Conservation (phyloP, 2,113 vertebrate genomes). For the Epinephelus cyanopodus region DNA sequence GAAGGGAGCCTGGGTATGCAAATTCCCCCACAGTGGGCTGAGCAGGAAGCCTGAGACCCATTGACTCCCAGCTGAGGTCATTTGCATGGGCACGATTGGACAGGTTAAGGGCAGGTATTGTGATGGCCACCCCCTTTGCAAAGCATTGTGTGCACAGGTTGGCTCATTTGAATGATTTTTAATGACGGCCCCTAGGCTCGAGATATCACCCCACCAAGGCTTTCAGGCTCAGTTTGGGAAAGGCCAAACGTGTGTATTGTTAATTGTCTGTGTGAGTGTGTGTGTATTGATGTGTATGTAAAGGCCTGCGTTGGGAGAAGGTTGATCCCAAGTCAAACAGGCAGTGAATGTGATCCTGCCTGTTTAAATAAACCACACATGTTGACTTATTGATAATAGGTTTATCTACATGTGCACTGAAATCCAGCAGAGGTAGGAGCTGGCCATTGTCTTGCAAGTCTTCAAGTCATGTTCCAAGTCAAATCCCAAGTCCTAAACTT, state of each 20-base stretch:
- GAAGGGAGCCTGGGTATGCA: conserved; percentile 76
- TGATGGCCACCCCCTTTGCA: conserved; percentile 75
- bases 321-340: conserved; percentile 42
- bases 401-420: not conserved
- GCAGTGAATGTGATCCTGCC: conserved; percentile 28
- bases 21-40: conserved; percentile 61
- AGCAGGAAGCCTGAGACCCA: conserved; percentile 68
- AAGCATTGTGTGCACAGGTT: conserved; percentile 80
- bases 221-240: conserved; percentile 49
- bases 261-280: conserved; percentile 12
- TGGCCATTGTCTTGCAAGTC: no score
- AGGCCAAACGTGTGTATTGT: conserved; percentile 44
- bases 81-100: conserved; percentile 82
- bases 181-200: conserved; percentile 63
- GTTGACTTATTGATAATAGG: not conserved
- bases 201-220: conserved; percentile 59
- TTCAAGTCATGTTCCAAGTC: no score
- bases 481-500: no score
- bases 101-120: conserved; percentile 76
- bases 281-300: conserved; percentile 4
- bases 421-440: conserved; percentile 1
- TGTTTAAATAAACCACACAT: conserved; percentile 32
- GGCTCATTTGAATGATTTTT: conserved; percentile 82
- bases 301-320: conserved; percentile 8
- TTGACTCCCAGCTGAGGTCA: conserved; percentile 68